phyloP scores from a whole-genome alignment of 2,888 invertebrate species.

The Theristus sp. region DNA sequence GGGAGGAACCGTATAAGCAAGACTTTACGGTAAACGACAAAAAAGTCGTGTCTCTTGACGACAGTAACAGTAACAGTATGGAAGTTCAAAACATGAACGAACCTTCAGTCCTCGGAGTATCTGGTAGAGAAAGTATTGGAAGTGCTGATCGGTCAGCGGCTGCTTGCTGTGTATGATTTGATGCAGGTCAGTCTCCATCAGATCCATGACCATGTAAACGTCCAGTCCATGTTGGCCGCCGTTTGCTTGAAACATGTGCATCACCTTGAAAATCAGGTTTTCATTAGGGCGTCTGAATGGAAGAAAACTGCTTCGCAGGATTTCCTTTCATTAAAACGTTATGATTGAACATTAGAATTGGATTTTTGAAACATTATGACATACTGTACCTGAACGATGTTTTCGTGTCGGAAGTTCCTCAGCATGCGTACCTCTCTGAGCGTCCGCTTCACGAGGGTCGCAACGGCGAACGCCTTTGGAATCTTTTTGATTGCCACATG shows the following conservation, averaged over 20 bases:
- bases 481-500: conserved; percentile 37
- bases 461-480: conserved; percentile 32
- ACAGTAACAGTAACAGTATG: no score
- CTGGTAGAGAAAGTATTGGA: conserved; percentile 36
- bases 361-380: not conserved
- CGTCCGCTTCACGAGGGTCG: conserved; percentile 33
- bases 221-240: conserved; percentile 23
- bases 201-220: conserved; percentile 37
- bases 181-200: conserved; percentile 40
- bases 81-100: not conserved
- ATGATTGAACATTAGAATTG: not conserved
- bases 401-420: conserved; percentile 35
- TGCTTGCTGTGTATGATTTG: conserved; percentile 35
- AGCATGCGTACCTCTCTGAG: conserved; percentile 34
- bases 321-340: not conserved
- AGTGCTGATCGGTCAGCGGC: conserved; percentile 34
- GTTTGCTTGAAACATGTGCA: not conserved
- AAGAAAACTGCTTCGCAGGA: no score
- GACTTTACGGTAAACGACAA: no score
- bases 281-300: no score
- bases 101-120: conserved; percentile 35
- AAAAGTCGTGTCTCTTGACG: no score
- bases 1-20: no score
- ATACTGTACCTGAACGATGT: conserved; percentile 35
- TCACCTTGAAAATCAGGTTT: no score